Evolutionary conservation across 64 coral and sea anemone genomes (phyloP).

Genomic region (Astreopora myriophthalma): DNA sequence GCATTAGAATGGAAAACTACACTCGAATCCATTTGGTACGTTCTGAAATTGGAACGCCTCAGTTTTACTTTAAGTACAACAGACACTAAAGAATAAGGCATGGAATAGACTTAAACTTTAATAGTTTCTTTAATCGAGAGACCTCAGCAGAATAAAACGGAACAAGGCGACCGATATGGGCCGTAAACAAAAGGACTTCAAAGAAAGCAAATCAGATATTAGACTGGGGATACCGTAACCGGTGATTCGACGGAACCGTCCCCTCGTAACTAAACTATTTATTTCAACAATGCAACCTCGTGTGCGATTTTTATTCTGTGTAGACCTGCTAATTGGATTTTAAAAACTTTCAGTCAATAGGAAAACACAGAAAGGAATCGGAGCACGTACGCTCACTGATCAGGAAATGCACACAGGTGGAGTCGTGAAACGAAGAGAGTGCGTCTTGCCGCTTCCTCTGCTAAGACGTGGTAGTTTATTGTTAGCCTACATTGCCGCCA

Average conservation of each 20-base stretch:
- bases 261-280: background rate
- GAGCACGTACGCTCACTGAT: background rate
- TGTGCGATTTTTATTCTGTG: background rate
- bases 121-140: too few relatives aligned
- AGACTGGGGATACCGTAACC: too few relatives aligned
- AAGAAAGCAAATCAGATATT: too few relatives aligned
- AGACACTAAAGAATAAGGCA: too few relatives aligned
- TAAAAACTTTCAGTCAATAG: background rate
- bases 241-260: background rate
- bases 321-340: background rate
- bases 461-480: background rate
- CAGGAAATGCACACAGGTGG: conserved; percentile 7
- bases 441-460: conserved; percentile 5
- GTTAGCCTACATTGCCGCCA: background rate
- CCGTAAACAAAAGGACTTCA: too few relatives aligned
- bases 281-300: background rate
- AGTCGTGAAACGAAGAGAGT: background rate
- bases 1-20: too few relatives aligned
- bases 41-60: too few relatives aligned
- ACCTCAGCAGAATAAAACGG: too few relatives aligned
- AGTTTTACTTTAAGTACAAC: too few relatives aligned
- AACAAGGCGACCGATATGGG: too few relatives aligned
- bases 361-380: background rate
- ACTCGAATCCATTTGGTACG: too few relatives aligned
- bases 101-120: too few relatives aligned